Conservation (phyloP, 2,113 vertebrate genomes). For the Rhinolophus ferrumequinum region DNA sequence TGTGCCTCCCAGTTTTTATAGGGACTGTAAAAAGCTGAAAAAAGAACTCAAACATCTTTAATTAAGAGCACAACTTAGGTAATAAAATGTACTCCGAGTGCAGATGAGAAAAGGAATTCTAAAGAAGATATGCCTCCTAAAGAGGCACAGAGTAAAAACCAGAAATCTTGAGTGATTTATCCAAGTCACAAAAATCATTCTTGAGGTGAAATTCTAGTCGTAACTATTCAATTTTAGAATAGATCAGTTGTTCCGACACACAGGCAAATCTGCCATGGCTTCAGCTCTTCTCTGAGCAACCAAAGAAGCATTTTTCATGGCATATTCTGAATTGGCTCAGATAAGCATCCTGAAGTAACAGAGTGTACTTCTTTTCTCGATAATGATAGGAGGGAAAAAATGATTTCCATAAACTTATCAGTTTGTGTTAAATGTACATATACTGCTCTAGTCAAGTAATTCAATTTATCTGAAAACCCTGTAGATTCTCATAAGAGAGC, state of each 20-base stretch:
- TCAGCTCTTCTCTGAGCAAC: not conserved
- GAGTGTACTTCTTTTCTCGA: not conserved
- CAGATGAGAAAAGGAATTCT: conserved; percentile 68
- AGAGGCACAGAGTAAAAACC: conserved; percentile 74
- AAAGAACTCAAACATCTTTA: conserved; percentile 78
- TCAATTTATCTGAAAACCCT: not conserved
- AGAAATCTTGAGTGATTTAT: conserved; percentile 78
- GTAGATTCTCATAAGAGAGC: not conserved
- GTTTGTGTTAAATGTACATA: conserved; percentile 1
- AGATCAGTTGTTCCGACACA: conserved; percentile 58
- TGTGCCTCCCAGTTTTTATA: conserved; percentile 56
- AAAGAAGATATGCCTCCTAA: conserved; percentile 45
- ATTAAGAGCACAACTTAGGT: conserved; percentile 72
- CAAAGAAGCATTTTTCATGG: not conserved
- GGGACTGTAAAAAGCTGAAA: conserved; percentile 63
- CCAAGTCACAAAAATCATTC: conserved; percentile 69
- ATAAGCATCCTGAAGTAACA: not conserved
- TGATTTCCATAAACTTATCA: not conserved
- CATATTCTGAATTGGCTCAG: not conserved
- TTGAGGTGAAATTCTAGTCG: conserved; percentile 74
- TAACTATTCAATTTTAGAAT: conserved; percentile 73
- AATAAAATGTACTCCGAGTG: conserved; percentile 51
- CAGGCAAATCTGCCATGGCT: conserved; percentile 35
- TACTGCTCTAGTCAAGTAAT: not conserved
- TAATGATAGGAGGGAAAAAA: not conserved